Percentiles rank a stretch among this genome's conserved stretches.
phyloP scores from a whole-genome alignment of 1,140 invertebrate genomes.

The Drosophila virilis region DNA sequence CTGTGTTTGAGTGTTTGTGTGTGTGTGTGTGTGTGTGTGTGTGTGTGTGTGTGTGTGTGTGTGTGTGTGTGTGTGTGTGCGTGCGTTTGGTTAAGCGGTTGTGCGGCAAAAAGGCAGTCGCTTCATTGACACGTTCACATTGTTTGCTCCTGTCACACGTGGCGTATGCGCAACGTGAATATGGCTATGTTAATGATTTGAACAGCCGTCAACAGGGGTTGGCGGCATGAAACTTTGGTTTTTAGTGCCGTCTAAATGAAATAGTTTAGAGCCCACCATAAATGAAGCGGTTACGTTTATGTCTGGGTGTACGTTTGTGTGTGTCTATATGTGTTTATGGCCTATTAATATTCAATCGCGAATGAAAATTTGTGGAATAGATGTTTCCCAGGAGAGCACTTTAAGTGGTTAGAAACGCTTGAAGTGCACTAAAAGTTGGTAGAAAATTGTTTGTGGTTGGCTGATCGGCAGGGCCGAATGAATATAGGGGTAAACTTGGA shows the following conservation, averaged over 20 bases:
- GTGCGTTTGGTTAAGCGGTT: constrained; percentile 46
- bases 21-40: constrained; percentile 5
- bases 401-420: constrained; percentile 10
- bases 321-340: constrained; percentile 43
- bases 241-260: constrained; percentile 50
- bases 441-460: constrained; percentile 18
- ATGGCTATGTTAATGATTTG: constrained; percentile 51
- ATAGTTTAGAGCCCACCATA: constrained; percentile 46
- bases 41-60: constrained; percentile 1
- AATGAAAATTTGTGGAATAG: constrained; percentile 31
- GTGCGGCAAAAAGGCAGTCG: constrained; percentile 39
- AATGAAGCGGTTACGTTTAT: constrained; percentile 29
- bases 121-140: constrained; percentile 41
- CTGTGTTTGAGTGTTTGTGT: constrained; percentile 8
- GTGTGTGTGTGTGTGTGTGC: constrained; percentile 6
- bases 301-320: constrained; percentile 5
- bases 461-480: background rate
- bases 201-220: constrained; percentile 13
- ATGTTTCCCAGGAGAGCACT: constrained; percentile 36
- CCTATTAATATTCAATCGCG: constrained; percentile 63
- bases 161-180: constrained; percentile 53
- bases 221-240: constrained; percentile 8
- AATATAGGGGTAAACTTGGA: background rate
- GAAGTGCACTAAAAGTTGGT: constrained; percentile 22
- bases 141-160: constrained; percentile 45